phyloP scores from a whole-genome alignment of 1,140 invertebrate species.

The Listronotus oregonensis region DNA sequence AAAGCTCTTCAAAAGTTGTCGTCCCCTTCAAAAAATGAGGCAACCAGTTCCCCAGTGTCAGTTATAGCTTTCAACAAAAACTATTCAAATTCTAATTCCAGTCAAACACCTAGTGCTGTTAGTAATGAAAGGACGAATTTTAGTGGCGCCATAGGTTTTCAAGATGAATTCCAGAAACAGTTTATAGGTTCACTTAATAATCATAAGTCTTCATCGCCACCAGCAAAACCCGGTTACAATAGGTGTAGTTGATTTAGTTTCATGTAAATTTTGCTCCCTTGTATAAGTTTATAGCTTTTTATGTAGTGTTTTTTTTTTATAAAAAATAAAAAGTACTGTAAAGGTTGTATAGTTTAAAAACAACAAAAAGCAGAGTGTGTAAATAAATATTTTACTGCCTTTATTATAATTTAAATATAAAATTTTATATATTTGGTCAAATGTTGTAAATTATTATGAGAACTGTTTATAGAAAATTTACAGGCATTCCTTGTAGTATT shows the following conservation, averaged over 20 bases:
- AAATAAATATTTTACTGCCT: conserved; percentile 41
- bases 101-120: conserved; percentile 11
- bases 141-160: conserved; percentile 41
- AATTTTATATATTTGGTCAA: conserved; percentile 17
- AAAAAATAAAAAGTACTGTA: neutral
- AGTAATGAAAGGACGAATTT: conserved; percentile 20
- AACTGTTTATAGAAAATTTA: conserved; percentile 38
- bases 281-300: conserved; percentile 13
- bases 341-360: conserved; percentile 4
- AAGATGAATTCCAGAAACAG: conserved; percentile 54
- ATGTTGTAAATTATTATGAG: conserved; percentile 29
- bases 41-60: conserved; percentile 44
- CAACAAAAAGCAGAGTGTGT: conserved; percentile 12
- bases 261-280: neutral
- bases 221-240: conserved; percentile 32
- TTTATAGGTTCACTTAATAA: conserved; percentile 47
- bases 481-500: conserved; percentile 44
- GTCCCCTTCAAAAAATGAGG: conserved; percentile 38
- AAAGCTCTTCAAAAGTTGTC: conserved; percentile 52
- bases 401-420: neutral
- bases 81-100: conserved; percentile 44
- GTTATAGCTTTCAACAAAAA: conserved; percentile 54
- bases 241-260: conserved; percentile 45
- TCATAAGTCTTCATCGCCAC: conserved; percentile 16
- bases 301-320: conserved; percentile 19